A percentile compares a stretch with the other conserved stretches of the same genome.
These are phyloP conservation scores for Lepidochitona cinerea DNA, from an alignment of 2,888 invertebrate species.

Conservation along the genomic window DNA sequence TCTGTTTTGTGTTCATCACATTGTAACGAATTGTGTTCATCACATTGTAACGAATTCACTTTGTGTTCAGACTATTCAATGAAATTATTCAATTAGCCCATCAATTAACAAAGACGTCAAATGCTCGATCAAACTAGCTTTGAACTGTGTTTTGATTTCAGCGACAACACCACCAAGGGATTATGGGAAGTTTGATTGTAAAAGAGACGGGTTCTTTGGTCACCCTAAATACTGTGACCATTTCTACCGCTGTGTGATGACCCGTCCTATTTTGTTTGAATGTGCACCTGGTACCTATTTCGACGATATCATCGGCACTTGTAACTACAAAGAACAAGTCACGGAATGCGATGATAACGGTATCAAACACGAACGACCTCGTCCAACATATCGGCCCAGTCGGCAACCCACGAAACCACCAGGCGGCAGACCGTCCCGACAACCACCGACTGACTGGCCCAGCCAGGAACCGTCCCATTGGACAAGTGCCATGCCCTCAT, in stretches of 20 bases:
- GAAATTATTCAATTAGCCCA: too few species aligned
- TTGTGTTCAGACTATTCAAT: too few species aligned
- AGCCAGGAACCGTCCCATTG: not conserved
- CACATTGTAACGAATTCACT: too few species aligned
- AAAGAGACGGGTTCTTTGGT: not conserved
- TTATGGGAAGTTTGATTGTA: not conserved
- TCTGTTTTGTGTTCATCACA: too few species aligned
- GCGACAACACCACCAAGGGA: not conserved
- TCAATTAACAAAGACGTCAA: too few species aligned
- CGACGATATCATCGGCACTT: constrained; percentile 39
- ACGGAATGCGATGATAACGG: constrained; percentile 13
- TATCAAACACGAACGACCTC: not conserved
- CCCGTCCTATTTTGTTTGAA: constrained; percentile 36
- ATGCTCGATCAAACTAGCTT: too few species aligned
- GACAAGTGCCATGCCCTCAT: not conserved
- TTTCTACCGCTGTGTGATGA: constrained; percentile 41
- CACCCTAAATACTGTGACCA: constrained; percentile 49
- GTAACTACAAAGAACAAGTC: constrained; percentile 45
- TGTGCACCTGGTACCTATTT: constrained; percentile 42
- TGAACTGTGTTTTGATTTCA: not conserved
- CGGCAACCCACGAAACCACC: not conserved
- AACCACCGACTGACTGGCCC: not conserved
- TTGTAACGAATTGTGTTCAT: too few species aligned
- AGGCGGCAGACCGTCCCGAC: not conserved
- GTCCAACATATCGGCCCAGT: not conserved